Percentiles rank a stretch among this genome's conserved stretches.
phyloP scores from a whole-genome alignment of 35 echinoderm and acorn worm species.

The Apostichopus parvimensis region DNA sequence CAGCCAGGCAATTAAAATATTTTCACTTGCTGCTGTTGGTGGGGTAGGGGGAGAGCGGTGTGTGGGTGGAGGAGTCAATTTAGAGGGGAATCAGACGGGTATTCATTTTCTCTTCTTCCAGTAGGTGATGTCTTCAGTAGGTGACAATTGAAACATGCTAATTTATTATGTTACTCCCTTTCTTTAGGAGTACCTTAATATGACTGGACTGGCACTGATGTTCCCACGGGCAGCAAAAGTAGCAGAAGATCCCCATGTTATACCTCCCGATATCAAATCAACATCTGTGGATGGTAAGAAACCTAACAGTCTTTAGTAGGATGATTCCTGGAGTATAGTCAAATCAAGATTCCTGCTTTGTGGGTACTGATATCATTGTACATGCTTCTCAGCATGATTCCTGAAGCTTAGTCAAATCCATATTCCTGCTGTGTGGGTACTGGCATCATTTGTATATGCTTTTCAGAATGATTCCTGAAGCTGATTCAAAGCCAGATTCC shows the following conservation, averaged over 20 bases:
- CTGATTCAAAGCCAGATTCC: too few relatives aligned
- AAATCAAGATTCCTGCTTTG: too few relatives aligned
- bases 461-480: too few relatives aligned
- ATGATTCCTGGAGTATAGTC: too few relatives aligned
- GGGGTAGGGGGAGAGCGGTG: too few relatives aligned
- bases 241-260: neutral
- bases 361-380: too few relatives aligned
- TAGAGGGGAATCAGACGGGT: neutral
- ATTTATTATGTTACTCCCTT: neutral
- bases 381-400: too few relatives aligned
- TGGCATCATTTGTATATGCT: too few relatives aligned
- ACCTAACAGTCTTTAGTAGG: neutral
- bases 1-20: too few relatives aligned
- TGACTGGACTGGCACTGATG: neutral
- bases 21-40: too few relatives aligned
- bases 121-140: neutral
- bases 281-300: conserved; percentile 36
- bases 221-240: conserved; percentile 6
- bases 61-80: neutral
- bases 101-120: neutral
- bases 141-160: neutral
- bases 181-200: conserved; percentile 21
- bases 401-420: too few relatives aligned
- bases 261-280: conserved; percentile 19
- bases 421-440: too few relatives aligned